These are phyloP conservation scores for Rhodeus uyekii DNA, from an alignment of 2,797 vertebrate genomes.

Conservation along the genomic window DNA sequence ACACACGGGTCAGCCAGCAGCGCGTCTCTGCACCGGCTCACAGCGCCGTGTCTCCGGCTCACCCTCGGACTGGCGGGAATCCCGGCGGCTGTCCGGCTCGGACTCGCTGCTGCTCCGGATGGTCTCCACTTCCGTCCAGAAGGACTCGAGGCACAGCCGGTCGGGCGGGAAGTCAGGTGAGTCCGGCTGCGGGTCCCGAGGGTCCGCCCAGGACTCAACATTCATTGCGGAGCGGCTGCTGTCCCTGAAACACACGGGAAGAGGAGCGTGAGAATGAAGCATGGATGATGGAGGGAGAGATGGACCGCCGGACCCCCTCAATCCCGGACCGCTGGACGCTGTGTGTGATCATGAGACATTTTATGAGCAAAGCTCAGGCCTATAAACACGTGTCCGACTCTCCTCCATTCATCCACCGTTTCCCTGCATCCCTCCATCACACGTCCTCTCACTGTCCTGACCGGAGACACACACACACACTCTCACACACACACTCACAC, in stretches of 20 bases:
- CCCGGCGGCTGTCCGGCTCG: conserved; percentile 76
- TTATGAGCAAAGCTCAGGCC: no score
- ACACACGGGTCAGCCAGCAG: neutral
- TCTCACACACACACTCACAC: neutral
- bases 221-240: conserved; percentile 81
- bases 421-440: no score
- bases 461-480: no score
- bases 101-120: conserved; percentile 78
- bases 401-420: no score
- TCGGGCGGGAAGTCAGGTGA: conserved; percentile 64
- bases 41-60: conserved; percentile 41
- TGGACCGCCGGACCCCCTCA: no score
- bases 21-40: neutral
- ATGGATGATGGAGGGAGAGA: neutral
- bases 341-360: no score
- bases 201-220: conserved; percentile 75
- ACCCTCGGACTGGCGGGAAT: conserved; percentile 86
- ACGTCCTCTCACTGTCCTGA: no score
- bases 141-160: conserved; percentile 84
- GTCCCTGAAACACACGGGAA: conserved; percentile 72
- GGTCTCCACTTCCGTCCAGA: conserved; percentile 89
- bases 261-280: conserved; percentile 12
- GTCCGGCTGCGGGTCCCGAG: conserved; percentile 68
- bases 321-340: no score
- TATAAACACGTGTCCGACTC: no score